These are phyloP conservation scores for Triplophysa rosa DNA, from an alignment of 2,113 vertebrate genomes.

Conservation along the genomic window DNA sequence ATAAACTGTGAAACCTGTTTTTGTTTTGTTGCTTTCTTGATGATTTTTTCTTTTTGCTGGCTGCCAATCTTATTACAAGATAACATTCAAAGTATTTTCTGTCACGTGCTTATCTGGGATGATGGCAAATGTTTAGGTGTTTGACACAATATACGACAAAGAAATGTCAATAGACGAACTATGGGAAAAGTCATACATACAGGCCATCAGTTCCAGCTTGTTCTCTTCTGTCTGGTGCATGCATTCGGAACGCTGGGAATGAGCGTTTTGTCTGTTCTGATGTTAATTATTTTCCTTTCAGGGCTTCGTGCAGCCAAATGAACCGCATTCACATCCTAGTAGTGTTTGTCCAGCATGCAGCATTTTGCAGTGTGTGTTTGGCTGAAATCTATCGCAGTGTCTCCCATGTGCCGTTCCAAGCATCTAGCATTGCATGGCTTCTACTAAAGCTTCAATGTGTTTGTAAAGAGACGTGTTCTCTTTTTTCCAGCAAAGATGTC, in stretches of 20 bases:
- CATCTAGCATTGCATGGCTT: conserved; percentile 74
- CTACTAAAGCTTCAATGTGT: conserved; percentile 71
- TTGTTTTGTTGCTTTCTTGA: conserved; percentile 1
- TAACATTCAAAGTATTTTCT: neutral
- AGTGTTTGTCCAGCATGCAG: conserved; percentile 71
- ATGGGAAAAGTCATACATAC: neutral
- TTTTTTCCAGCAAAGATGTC: conserved; percentile 99
- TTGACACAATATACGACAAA: neutral
- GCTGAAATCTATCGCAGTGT: conserved; percentile 53
- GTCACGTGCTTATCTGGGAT: neutral
- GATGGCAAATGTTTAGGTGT: neutral
- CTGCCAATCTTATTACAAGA: neutral
- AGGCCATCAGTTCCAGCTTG: conserved; percentile 51
- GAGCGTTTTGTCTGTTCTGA: conserved; percentile 59
- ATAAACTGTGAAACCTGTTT: neutral
- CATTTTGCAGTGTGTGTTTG: conserved; percentile 54
- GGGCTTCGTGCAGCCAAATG: conserved; percentile 57
- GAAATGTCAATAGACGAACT: neutral
- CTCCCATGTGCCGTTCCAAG: conserved; percentile 34
- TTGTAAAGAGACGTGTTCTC: conserved; percentile 93
- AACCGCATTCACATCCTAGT: conserved; percentile 50
- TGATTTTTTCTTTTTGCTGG: neutral
- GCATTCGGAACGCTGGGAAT: conserved; percentile 73
- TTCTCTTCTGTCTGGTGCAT: conserved; percentile 70
- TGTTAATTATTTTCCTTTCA: conserved; percentile 64